A percentile compares a stretch with the other conserved stretches of the same genome.
These are phyloP conservation scores for Notechis scutatus DNA, from an alignment of 2,113 vertebrate species.

Conservation along the genomic window DNA sequence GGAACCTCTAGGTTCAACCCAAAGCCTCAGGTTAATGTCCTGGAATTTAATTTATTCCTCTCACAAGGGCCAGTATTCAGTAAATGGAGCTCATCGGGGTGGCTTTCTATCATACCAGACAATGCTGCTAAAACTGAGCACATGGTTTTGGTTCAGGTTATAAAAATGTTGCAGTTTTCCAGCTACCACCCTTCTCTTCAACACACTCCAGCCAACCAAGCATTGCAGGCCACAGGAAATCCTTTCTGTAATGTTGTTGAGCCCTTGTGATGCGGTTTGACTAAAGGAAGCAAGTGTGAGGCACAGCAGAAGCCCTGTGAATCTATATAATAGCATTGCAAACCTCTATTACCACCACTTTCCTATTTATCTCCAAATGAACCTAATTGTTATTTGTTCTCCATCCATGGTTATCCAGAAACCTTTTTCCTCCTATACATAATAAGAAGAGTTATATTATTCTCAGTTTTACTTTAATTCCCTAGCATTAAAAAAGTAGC, in stretches of 20 bases:
- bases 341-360: not conserved
- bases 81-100: no score
- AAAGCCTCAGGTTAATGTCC: not conserved
- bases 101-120: no score
- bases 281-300: conserved; percentile 10
- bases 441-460: not conserved
- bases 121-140: not conserved
- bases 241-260: not conserved
- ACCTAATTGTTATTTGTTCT: not conserved
- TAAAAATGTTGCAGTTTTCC: not conserved
- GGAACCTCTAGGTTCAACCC: not conserved
- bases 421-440: no score
- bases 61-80: not conserved
- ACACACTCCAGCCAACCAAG: not conserved
- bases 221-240: conserved; percentile 26
- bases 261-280: conserved; percentile 1
- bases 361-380: not conserved
- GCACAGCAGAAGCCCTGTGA: not conserved
- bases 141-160: not conserved
- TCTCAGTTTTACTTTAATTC: not conserved
- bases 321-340: not conserved
- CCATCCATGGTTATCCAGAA: no score
- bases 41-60: not conserved
- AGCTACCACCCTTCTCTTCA: not conserved
- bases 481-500: not conserved